Percentiles rank a stretch among this genome's conserved stretches.
Evolutionary conservation across 2,888 invertebrate genomes (phyloP).

Genomic region (Agrypnus murinus): DNA sequence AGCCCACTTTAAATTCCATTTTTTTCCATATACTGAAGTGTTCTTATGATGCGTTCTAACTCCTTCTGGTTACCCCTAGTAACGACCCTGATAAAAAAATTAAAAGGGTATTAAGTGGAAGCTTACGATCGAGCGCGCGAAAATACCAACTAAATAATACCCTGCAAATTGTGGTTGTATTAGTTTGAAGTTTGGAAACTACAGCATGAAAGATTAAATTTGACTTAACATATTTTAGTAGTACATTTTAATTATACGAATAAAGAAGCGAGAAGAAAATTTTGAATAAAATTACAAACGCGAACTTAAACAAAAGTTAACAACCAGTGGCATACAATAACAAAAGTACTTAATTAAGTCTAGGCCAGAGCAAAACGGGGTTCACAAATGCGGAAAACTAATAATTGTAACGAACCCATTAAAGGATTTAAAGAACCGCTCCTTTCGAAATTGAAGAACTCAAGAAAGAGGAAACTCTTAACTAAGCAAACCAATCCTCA

Average conservation of each 20-base stretch:
- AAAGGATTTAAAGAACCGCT: constrained; percentile 15
- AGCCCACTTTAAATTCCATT: constrained; percentile 2
- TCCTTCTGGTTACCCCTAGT: no score
- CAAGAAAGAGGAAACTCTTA: neutral
- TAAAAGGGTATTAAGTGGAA: neutral
- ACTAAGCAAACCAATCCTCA: constrained; percentile 24
- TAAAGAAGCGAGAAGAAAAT: neutral
- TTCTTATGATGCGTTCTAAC: no score
- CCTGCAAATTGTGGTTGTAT: neutral
- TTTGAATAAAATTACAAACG: constrained; percentile 12
- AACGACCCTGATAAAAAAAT: neutral
- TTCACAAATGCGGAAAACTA: constrained; percentile 24
- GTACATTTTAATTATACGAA: neutral
- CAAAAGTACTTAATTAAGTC: constrained; percentile 27
- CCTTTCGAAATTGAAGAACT: constrained; percentile 23
- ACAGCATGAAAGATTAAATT: neutral
- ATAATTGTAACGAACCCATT: constrained; percentile 19
- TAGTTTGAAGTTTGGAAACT: neutral
- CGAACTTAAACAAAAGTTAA: constrained; percentile 19
- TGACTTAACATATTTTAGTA: constrained; percentile 6
- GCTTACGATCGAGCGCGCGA: neutral
- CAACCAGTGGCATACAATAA: constrained; percentile 20
- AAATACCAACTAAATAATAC: neutral
- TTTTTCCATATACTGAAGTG: neutral
- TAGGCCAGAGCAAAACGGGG: neutral